Evolutionary conservation across 2,113 vertebrate species (phyloP).

Genomic region (Archilochus colubris): DNA sequence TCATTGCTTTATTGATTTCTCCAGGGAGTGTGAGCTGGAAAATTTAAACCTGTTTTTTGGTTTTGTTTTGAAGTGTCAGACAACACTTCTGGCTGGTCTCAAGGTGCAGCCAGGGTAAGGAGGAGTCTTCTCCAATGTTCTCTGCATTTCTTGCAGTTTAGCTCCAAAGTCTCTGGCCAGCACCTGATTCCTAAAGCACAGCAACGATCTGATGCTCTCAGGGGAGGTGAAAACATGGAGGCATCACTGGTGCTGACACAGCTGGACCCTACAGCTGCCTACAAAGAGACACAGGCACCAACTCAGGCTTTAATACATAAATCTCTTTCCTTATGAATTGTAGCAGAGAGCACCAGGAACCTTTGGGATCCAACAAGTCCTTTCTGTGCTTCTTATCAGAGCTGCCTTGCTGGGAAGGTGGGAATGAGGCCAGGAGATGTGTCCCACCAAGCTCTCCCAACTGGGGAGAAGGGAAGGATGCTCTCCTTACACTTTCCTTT

Average conservation of each 20-base stretch:
- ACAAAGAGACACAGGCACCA: fast-evolving
- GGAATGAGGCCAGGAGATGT: fast-evolving
- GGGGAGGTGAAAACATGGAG: neutral
- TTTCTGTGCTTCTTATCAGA: neutral
- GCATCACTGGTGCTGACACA: neutral
- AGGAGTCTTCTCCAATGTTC: neutral
- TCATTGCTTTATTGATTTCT: neutral
- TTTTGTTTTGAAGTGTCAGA: neutral
- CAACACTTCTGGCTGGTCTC: neutral
- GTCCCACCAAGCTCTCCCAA: neutral
- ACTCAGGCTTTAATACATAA: neutral
- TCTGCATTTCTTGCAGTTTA: fast-evolving
- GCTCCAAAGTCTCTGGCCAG: neutral
- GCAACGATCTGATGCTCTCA: neutral
- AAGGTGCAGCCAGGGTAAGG: neutral
- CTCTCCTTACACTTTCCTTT: neutral
- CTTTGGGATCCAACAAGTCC: neutral
- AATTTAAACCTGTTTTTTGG: neutral
- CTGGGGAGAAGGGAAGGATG: fast-evolving
- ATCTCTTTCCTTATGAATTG: neutral
- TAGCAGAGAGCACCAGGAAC: neutral
- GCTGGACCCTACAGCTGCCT: neutral
- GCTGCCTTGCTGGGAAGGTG: neutral
- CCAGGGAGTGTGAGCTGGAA: neutral
- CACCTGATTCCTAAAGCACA: neutral